Evolutionary conservation across 1,140 invertebrate species (phyloP).

Genomic region (Cydia pomonella): DNA sequence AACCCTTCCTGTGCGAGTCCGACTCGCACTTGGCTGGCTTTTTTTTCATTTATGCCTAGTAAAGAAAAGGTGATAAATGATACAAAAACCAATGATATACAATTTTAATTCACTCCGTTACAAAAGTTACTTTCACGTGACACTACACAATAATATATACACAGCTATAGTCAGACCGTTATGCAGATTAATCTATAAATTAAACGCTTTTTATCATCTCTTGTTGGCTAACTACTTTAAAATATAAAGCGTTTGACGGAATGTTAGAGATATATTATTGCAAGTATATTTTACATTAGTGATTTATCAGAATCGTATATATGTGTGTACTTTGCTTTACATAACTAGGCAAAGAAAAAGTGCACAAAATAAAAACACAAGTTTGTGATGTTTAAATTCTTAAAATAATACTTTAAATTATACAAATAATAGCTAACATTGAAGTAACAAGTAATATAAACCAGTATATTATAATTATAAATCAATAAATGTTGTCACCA

Average conservation of each 20-base stretch:
- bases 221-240: background rate
- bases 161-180: background rate
- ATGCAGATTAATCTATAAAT: background rate
- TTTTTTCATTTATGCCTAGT: too few species aligned
- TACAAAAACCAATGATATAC: background rate
- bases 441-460: background rate
- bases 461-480: background rate
- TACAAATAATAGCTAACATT: background rate
- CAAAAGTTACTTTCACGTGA: conserved; percentile 4
- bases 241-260: background rate
- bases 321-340: background rate
- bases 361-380: background rate
- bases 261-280: background rate
- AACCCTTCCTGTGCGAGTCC: too few species aligned
- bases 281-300: background rate
- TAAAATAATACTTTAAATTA: conserved; percentile 4
- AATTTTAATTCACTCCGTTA: background rate
- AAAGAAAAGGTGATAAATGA: background rate
- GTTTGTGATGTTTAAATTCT: background rate
- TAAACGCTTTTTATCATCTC: background rate
- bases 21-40: too few species aligned
- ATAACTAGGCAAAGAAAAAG: background rate
- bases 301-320: too few species aligned
- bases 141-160: conserved; percentile 10
- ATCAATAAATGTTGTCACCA: background rate